A percentile compares a stretch with the other conserved stretches of the same genome.
Conservation (phyloP, 2,888 invertebrate genomes). For the Acrobasis consociella region DNA sequence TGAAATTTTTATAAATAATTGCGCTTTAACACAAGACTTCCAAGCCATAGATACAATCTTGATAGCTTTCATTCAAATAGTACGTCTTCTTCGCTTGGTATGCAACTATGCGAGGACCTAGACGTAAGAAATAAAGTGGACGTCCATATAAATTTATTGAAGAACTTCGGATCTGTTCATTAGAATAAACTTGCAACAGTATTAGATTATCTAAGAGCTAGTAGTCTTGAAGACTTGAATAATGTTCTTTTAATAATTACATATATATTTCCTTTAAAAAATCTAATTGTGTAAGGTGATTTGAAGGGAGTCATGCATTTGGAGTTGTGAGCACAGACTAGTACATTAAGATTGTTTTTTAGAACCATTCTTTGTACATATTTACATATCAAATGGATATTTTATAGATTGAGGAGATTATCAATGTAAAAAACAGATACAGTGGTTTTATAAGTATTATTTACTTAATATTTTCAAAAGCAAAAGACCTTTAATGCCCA, state of each 20-base stretch:
- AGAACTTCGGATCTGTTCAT: constrained; percentile 27
- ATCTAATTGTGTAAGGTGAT: background rate
- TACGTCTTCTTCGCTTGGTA: constrained; percentile 34
- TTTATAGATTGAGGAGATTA: no score
- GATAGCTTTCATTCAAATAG: constrained; percentile 47
- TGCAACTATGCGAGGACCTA: constrained; percentile 20
- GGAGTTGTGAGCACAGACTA: no score
- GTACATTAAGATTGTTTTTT: no score
- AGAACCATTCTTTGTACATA: no score
- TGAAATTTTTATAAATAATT: constrained; percentile 34
- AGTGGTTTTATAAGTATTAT: no score
- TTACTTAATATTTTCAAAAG: no score
- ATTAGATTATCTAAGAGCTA: background rate
- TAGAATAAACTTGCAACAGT: constrained; percentile 17
- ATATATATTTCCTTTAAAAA: background rate
- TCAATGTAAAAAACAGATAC: no score
- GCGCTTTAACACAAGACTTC: constrained; percentile 35
- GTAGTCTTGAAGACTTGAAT: background rate
- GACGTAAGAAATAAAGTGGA: constrained; percentile 15
- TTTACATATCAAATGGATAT: no score
- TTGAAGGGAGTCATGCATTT: no score
- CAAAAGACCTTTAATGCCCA: no score
- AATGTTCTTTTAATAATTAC: background rate
- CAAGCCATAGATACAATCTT: constrained; percentile 43
- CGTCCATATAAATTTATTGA: constrained; percentile 12